These are phyloP conservation scores for Sialia sialis DNA, from an alignment of 2,113 vertebrate species.

Conservation along the genomic window DNA sequence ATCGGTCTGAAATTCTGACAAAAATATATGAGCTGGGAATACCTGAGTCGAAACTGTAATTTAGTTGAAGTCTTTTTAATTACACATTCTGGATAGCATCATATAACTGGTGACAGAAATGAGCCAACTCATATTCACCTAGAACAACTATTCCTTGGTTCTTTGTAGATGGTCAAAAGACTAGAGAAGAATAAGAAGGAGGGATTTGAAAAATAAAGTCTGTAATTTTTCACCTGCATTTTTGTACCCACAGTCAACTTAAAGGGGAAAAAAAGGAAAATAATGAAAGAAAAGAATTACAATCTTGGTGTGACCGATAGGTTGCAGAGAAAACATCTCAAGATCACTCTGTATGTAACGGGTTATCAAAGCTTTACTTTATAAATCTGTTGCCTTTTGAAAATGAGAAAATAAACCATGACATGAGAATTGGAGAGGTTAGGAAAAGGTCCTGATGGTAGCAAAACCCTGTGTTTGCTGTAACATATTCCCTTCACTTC, in stretches of 20 bases:
- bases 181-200: conserved; percentile 4
- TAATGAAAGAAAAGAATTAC: conserved; percentile 37
- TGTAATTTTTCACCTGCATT: conserved; percentile 48
- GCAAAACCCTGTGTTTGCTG: background rate
- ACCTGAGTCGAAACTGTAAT: conserved; percentile 53
- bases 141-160: conserved; percentile 42
- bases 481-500: background rate
- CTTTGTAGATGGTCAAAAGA: background rate
- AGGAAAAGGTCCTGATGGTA: background rate
- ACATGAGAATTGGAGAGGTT: background rate
- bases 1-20: conserved; percentile 43
- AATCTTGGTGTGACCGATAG: conserved; percentile 33
- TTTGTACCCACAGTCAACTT: background rate
- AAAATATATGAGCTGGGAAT: conserved; percentile 67
- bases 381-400: background rate
- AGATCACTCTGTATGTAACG: background rate
- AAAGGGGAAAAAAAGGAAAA: background rate
- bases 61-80: conserved; percentile 50
- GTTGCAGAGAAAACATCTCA: conserved; percentile 17
- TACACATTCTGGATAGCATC: conserved; percentile 59
- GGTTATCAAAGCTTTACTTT: background rate
- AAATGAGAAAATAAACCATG: conserved; percentile 14
- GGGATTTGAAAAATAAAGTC: conserved; percentile 41
- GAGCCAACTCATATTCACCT: conserved; percentile 51
- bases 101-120: conserved; percentile 58